Evolutionary conservation across 2,797 vertebrate species (phyloP), one percentile per base, ranked within the genome.

Genomic region (Semaprochilodus insignis): DNA sequence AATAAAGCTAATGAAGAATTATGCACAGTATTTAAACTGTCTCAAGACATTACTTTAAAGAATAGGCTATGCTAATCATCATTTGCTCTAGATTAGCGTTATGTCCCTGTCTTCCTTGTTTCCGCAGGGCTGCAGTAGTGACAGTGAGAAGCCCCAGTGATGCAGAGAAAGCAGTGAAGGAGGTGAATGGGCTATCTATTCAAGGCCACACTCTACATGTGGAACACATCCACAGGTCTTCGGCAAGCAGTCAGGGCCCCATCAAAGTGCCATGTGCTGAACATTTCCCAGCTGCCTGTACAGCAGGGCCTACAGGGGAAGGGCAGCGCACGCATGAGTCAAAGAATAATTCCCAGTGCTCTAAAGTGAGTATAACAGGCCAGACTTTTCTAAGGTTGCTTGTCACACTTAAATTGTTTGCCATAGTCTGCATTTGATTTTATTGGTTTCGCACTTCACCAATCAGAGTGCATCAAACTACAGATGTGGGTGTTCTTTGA

Each of bases 41-140:
- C 31, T 7, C 5, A 17, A 66, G 14, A 3, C 17, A 27, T 19
- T 6, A 14, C 0, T 5, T 6, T 66, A 13, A 11, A 1, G 1
- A 10, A 11, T 10, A 48, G 11, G 11, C 1, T 11, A 48, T 48
- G 10, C 11, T 40, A 6, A 36, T 7, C 55, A 36, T 7, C 55
- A 11, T 59, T 51, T 76, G 15, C 1, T 52, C 3, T 51, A 59
- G 23, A 40, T 74, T 44, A 5, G 5, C n/a, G 44, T 6, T 6
- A 15, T 71, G 5, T 72, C 16, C 34, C 40, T 48, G 44, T 57
- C 1, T 67, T 54, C 34, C 14, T 86, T 70, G 23, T n/a, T 73
- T 69, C 54, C 81, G 17, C 48, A 93, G 93, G 52, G 86, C 89
- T 84, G 92, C 91, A 66, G 59, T 91, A 69, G 90, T 93, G 84